Evolutionary conservation across 2,888 invertebrate genomes (phyloP), one percentile per base, ranked within the genome.

Genomic region (Patella caerulea): DNA sequence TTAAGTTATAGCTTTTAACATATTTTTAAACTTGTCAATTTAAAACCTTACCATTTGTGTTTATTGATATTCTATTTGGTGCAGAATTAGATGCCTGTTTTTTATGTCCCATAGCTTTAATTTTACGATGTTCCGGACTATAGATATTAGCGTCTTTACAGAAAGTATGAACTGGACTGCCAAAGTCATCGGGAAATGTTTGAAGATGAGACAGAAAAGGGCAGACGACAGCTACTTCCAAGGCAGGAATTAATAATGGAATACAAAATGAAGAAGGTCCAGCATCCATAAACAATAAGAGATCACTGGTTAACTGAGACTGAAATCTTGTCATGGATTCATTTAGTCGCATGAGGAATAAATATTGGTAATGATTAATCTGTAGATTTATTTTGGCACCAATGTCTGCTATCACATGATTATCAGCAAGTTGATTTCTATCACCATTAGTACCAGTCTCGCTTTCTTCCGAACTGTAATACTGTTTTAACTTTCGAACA

Each of bases 341-440:
- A 45, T 96, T 93, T 86, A 97, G 93, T 75, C 98, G 93, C 91
- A 97, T 92, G 75, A 98, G 93, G 92, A 98, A 98, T 85, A 98
- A 93, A 92, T 95, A 95, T 93, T 98, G 98, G 92, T 96, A 97
- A 92, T 98, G 98, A 93, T 97, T 98, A 80, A 98, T 93, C 92
- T 98, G 98, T 4, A 97, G 93, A 83, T 96, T 96, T 75, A 97
- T 95, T 88, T 97, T 93, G 87, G 96, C 96, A 74, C 95, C 94
- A 74, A 97, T 95, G 87, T 96, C 95, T 0, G 95, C 95, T 74
- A 98, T 94, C 52, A 95, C 94, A 92, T 96, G 96, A 83, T 97
- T 94, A 85, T 95, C 86, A 29, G 87, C 86, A 56, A 77, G 75
- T 72, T 71, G 75, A 95, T 75, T 70, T 12, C 70, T 84, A 85